A percentile compares a stretch with the other conserved stretches of the same genome.
Conservation (phyloP, 2,113 vertebrate species). For the Campylomormyrus numenius region DNA sequence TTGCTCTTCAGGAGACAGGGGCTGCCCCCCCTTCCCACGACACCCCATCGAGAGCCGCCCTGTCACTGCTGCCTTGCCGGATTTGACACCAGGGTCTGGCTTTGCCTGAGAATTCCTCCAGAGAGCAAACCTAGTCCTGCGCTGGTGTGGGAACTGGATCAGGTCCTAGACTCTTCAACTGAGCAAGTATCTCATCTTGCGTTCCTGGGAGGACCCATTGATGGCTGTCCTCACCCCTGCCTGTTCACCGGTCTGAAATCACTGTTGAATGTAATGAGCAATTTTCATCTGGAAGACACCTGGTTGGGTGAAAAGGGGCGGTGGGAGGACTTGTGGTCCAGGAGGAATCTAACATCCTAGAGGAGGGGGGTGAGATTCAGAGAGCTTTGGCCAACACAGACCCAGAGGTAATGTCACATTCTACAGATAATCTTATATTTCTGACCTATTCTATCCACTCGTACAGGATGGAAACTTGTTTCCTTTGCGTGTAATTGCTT, state of each 20-base stretch:
- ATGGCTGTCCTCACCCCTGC: neutral
- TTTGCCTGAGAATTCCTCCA: constrained; percentile 15
- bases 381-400: neutral
- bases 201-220: neutral
- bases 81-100: constrained; percentile 47
- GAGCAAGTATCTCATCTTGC: neutral
- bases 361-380: neutral
- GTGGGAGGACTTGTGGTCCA: neutral
- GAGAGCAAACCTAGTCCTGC: constrained; percentile 41
- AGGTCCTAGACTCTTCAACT: constrained; percentile 36
- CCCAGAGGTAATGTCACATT: neutral
- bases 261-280: neutral
- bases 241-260: neutral
- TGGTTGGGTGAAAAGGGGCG: neutral
- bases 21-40: constrained; percentile 51
- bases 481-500: neutral
- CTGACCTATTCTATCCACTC: neutral
- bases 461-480: neutral
- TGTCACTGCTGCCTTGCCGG: constrained; percentile 36
- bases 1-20: constrained; percentile 61
- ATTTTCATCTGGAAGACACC: neutral
- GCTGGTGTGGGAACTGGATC: constrained; percentile 51
- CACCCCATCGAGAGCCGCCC: constrained; percentile 55
- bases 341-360: neutral
- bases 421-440: neutral